Conservation (phyloP, 2,888 invertebrate genomes). For the Cabera pusaria region DNA sequence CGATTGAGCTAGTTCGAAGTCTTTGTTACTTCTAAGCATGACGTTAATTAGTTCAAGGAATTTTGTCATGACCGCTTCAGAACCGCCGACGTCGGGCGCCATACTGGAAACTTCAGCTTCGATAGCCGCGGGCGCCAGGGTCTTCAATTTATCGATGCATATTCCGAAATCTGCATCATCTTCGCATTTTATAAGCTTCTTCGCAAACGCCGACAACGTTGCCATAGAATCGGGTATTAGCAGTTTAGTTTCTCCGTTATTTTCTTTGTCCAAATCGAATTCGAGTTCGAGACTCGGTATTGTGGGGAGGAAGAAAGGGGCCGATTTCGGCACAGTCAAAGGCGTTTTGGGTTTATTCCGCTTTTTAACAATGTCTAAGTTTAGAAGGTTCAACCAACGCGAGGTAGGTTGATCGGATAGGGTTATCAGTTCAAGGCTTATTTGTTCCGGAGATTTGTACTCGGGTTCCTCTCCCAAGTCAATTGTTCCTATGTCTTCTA, state of each 20-base stretch:
- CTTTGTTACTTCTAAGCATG: conserved; percentile 88
- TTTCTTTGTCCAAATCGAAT: conserved; percentile 87
- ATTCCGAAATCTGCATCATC: conserved; percentile 76
- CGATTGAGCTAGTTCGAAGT: conserved; percentile 96
- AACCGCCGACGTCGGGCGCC: conserved; percentile 88
- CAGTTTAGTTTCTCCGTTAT: conserved; percentile 74
- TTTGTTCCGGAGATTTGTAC: conserved; percentile 90
- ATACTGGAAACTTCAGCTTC: conserved; percentile 94
- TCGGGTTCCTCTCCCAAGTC: conserved; percentile 78
- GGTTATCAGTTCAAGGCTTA: conserved; percentile 90
- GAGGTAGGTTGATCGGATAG: conserved; percentile 93
- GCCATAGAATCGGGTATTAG: conserved; percentile 83
- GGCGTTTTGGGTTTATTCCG: conserved; percentile 95
- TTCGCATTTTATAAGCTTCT: conserved; percentile 80
- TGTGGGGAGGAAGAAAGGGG: conserved; percentile 98
- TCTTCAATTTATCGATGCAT: conserved; percentile 85
- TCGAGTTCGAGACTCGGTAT: conserved; percentile 91
- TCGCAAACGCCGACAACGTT: conserved; percentile 88
- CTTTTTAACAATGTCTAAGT: conserved; percentile 92
- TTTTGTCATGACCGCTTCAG: conserved; percentile 87
- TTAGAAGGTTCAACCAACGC: conserved; percentile 95
- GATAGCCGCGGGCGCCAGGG: conserved; percentile 91
- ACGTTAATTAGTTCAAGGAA: conserved; percentile 89
- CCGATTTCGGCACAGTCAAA: conserved; percentile 91
- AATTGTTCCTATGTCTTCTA: conserved; percentile 67